Evolutionary conservation across 2,797 vertebrate species (phyloP).

Genomic region (Sebastes cheni): DNA sequence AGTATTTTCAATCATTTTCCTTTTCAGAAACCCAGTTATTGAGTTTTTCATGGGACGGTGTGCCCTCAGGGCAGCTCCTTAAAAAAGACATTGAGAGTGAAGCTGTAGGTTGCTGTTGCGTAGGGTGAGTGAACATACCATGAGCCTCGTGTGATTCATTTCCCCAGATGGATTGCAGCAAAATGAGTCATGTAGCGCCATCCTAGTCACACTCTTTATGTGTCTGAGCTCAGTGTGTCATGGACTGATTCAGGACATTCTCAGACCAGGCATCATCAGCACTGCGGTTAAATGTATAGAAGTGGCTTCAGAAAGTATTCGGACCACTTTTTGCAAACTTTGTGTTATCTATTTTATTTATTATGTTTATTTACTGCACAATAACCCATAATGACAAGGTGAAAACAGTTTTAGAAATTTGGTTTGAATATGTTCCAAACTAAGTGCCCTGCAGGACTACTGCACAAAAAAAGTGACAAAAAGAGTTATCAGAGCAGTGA

Average conservation of each 20-base stretch:
- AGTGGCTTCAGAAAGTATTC: background rate
- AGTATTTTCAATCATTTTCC: background rate
- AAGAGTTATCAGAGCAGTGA: background rate
- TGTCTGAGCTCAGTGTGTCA: constrained; percentile 12
- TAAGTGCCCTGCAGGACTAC: background rate
- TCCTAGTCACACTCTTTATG: constrained; percentile 5
- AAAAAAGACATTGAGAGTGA: background rate
- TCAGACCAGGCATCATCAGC: background rate
- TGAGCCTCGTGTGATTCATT: constrained; percentile 51
- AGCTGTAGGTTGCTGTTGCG: constrained; percentile 11
- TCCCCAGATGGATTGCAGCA: constrained; percentile 24
- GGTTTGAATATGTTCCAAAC: background rate
- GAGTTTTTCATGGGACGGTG: background rate
- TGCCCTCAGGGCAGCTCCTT: background rate
- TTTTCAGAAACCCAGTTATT: background rate
- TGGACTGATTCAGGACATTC: constrained; percentile 17
- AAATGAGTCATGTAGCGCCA: constrained; percentile 51
- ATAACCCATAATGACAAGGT: background rate
- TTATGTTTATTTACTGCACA: background rate
- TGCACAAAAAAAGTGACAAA: background rate
- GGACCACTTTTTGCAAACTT: background rate
- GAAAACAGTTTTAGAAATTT: background rate
- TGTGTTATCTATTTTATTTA: background rate
- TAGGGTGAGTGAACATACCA: constrained; percentile 19
- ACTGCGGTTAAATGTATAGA: background rate